A percentile compares a stretch with the other conserved stretches of the same genome.
These are phyloP conservation scores for Pantelozetes paolii DNA, from an alignment of 2,888 invertebrate species.

Conservation along the genomic window DNA sequence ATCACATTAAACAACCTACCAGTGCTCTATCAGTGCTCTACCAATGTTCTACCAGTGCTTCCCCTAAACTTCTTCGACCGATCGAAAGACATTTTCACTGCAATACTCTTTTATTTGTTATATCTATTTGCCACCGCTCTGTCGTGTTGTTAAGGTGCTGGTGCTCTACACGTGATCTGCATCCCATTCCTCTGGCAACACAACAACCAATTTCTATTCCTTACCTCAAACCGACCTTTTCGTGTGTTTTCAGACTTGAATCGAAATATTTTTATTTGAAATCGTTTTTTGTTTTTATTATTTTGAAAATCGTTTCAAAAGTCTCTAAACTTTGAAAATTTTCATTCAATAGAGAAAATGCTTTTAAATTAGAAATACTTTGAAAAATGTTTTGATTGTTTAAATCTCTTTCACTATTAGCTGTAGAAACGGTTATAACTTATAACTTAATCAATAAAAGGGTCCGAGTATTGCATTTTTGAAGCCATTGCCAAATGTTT, in stretches of 20 bases:
- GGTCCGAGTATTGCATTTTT: no score
- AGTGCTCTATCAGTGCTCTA: no score
- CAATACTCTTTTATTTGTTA: neutral
- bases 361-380: no score
- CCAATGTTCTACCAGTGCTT: neutral
- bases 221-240: conserved; percentile 6
- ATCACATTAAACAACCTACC: conserved; percentile 13
- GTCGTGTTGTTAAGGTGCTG: conserved; percentile 28
- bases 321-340: neutral
- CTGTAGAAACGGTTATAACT: no score
- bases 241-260: neutral
- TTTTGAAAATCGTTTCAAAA: neutral
- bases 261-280: conserved; percentile 9
- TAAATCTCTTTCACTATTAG: no score
- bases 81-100: conserved; percentile 30
- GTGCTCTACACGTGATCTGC: conserved; percentile 32
- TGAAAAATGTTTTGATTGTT: no score
- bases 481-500: no score
- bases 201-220: conserved; percentile 27
- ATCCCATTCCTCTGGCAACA: neutral
- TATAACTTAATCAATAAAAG: no score
- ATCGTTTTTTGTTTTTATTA: neutral
- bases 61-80: conserved; percentile 23
- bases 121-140: neutral
- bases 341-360: no score